Percentiles rank a stretch among this genome's conserved stretches.
These are phyloP conservation scores for Nymphalis polychloros DNA, from an alignment of 2,888 invertebrate genomes.

Conservation along the genomic window DNA sequence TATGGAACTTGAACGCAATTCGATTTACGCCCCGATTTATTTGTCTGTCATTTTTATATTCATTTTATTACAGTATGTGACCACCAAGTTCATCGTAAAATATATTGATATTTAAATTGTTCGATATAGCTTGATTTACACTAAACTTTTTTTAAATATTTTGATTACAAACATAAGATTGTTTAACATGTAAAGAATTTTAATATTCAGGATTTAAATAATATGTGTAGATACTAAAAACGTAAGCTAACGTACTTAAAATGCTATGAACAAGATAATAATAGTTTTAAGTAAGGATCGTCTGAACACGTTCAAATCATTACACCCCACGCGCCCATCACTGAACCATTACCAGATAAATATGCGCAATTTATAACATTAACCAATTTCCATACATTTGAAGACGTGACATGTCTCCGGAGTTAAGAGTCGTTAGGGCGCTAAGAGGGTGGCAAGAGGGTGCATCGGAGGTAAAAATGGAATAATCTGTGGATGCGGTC, in stretches of 20 bases:
- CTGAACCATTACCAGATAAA: constrained; percentile 74
- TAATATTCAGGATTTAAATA: too few species aligned
- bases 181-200: too few species aligned
- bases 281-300: constrained; percentile 5
- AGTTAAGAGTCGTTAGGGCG: constrained; percentile 67
- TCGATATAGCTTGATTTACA: too few species aligned
- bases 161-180: too few species aligned
- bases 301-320: constrained; percentile 32
- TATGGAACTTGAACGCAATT: constrained; percentile 9
- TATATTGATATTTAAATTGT: constrained; percentile 4
- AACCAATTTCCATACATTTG: constrained; percentile 79
- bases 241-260: neutral
- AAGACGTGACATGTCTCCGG: constrained; percentile 64
- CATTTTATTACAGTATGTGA: constrained; percentile 23
- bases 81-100: constrained; percentile 23
- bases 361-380: constrained; percentile 80
- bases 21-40: constrained; percentile 19
- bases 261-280: neutral
- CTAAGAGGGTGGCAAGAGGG: constrained; percentile 49
- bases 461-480: constrained; percentile 37
- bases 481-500: constrained; percentile 32
- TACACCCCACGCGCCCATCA: constrained; percentile 57
- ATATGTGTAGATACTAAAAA: neutral
- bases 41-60: constrained; percentile 20
- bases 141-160: too few species aligned